Percentiles rank a stretch among this genome's conserved stretches.
These are phyloP conservation scores for Paramuricea clavata DNA, from an alignment of 92 coral and sea anemone genomes.

Conservation along the genomic window DNA sequence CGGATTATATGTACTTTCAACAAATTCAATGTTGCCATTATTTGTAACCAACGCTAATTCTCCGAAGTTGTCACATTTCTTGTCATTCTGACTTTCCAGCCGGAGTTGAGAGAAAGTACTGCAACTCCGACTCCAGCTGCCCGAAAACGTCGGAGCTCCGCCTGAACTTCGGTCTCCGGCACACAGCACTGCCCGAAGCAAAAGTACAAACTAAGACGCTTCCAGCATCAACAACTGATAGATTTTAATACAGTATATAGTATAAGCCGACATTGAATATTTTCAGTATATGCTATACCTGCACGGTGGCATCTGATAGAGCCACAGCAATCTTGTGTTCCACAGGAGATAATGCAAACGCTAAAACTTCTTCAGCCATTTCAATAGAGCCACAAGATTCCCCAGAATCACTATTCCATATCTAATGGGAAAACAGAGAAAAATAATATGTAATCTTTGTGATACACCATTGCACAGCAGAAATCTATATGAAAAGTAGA, in stretches of 20 bases:
- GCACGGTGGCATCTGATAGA: slow-evolving; percentile 88
- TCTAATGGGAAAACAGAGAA: slow-evolving; percentile 4
- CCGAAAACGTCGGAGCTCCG: no score
- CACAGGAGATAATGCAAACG: slow-evolving; percentile 79
- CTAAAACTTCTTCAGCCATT: slow-evolving; percentile 75
- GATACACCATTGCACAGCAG: neutral
- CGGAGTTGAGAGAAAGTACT: no score
- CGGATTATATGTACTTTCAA: no score
- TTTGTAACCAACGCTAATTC: no score
- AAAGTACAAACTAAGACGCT: no score
- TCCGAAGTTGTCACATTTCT: no score
- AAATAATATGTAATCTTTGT: neutral
- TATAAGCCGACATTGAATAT: neutral
- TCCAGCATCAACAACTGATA: neutral
- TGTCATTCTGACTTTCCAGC: no score
- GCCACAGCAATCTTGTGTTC: slow-evolving; percentile 87
- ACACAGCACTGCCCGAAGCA: no score
- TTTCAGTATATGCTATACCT: slow-evolving; percentile 67
- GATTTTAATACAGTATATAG: neutral
- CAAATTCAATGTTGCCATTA: no score
- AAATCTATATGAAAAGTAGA: neutral
- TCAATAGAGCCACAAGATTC: slow-evolving; percentile 70
- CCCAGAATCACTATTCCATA: slow-evolving; percentile 76
- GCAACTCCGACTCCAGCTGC: no score
- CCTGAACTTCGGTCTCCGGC: no score